Percentiles rank a stretch among this genome's conserved stretches.
Evolutionary conservation across 2,888 invertebrate genomes (phyloP).

Genomic region (Acleris holmiana): DNA sequence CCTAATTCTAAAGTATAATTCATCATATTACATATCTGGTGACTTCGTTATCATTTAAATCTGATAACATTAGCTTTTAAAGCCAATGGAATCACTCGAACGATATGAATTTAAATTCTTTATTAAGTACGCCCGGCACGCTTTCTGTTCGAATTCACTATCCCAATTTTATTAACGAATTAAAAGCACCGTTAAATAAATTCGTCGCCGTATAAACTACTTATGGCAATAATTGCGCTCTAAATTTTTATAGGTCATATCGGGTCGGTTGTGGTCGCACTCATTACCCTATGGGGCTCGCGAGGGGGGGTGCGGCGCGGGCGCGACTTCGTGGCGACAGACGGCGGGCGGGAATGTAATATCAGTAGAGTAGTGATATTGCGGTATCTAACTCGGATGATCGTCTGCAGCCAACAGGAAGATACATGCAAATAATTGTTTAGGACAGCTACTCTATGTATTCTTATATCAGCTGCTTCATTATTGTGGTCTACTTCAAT

Average conservation of each 20-base stretch:
- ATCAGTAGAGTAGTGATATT: slow-evolving; percentile 78
- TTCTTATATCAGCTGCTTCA: not conserved
- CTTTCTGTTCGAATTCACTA: slow-evolving; percentile 12
- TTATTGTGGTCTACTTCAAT: not conserved
- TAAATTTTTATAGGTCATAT: slow-evolving; percentile 78
- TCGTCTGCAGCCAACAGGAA: slow-evolving; percentile 52
- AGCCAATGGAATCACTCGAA: not conserved
- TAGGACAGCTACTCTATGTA: slow-evolving; percentile 6
- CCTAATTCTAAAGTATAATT: not conserved
- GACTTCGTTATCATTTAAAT: too few species aligned
- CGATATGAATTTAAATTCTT: slow-evolving; percentile 23
- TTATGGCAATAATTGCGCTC: slow-evolving; percentile 66
- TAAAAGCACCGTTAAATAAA: slow-evolving; percentile 9
- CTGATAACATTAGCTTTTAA: not conserved
- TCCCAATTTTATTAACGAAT: slow-evolving; percentile 24
- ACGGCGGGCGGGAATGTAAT: slow-evolving; percentile 70
- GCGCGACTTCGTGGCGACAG: slow-evolving; percentile 73
- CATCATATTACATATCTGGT: too few species aligned
- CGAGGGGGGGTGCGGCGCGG: slow-evolving; percentile 49
- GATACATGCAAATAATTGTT: slow-evolving; percentile 33
- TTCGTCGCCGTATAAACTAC: slow-evolving; percentile 44
- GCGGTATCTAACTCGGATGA: slow-evolving; percentile 73
- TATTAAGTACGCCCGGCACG: slow-evolving; percentile 13
- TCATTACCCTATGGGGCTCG: slow-evolving; percentile 75
- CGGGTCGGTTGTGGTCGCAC: slow-evolving; percentile 71